A percentile compares a stretch with the other conserved stretches of the same genome.
Conservation (phyloP, 2,797 vertebrate species). For the Eleutherodactylus coqui region DNA sequence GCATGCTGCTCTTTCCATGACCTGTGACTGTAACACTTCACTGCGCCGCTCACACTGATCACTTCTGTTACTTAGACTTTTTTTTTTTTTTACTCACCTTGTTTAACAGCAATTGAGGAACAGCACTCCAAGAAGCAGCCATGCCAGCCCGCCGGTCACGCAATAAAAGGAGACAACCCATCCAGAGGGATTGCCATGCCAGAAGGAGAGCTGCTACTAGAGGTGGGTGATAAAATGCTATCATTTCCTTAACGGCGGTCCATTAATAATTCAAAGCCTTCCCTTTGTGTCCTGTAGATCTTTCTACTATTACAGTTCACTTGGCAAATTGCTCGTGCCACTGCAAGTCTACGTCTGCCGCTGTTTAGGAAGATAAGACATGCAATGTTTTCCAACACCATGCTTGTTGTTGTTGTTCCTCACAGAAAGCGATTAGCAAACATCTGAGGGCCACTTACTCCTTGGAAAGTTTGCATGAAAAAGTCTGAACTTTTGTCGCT, state of each 20-base stretch:
- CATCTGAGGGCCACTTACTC: constrained; percentile 20
- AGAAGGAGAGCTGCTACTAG: constrained; percentile 83
- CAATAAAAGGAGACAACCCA: constrained; percentile 68
- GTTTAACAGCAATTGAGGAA: constrained; percentile 81
- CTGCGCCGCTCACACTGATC: constrained; percentile 55
- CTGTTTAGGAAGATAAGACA: constrained; percentile 59
- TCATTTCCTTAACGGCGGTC: constrained; percentile 42
- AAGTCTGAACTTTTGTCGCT: not conserved
- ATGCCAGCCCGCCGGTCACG: constrained; percentile 63
- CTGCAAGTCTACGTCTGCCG: constrained; percentile 52
- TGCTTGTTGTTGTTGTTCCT: constrained; percentile 44
- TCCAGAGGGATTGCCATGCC: constrained; percentile 69
- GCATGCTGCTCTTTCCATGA: constrained; percentile 57
- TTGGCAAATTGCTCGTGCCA: constrained; percentile 60
- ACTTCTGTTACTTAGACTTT: constrained; percentile 51
- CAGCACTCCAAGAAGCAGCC: constrained; percentile 71
- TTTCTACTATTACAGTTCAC: constrained; percentile 50
- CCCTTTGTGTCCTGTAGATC: constrained; percentile 46
- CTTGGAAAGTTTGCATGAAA: constrained; percentile 19
- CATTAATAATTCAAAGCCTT: constrained; percentile 60
- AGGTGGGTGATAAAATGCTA: constrained; percentile 75
- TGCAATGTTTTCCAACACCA: constrained; percentile 61
- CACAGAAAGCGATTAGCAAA: constrained; percentile 8
- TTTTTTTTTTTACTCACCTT: constrained; percentile 54
- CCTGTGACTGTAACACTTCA: constrained; percentile 57